A percentile compares a stretch with the other conserved stretches of the same genome.
Conservation (phyloP, 2,888 invertebrate genomes). For the Esperia sulphurella region DNA sequence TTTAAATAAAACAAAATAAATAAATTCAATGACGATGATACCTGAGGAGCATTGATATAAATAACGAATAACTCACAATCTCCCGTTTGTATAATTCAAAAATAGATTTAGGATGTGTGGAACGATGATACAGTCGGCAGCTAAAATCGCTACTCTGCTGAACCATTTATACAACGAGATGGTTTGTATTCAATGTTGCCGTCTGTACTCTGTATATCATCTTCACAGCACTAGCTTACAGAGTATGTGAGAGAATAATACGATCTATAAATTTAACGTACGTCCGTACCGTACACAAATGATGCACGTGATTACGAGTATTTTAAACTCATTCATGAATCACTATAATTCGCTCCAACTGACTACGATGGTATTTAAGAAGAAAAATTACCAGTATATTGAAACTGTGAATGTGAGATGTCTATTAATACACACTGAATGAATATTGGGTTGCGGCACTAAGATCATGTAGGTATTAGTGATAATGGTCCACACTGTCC, state of each 20-base stretch:
- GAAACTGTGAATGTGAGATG: neutral
- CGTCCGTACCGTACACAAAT: constrained; percentile 5
- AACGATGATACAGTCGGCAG: constrained; percentile 18
- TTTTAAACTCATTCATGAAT: constrained; percentile 14
- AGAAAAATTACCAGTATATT: constrained; percentile 4
- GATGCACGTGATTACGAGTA: constrained; percentile 9
- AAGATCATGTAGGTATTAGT: too few relatives aligned
- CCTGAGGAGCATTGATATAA: constrained; percentile 25
- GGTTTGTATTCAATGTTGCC: too few relatives aligned
- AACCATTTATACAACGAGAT: too few relatives aligned
- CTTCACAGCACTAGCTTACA: constrained; percentile 9
- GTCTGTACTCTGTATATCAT: constrained; percentile 20
- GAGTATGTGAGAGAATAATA: constrained; percentile 1
- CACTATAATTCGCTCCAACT: constrained; percentile 6
- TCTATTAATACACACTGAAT: too few relatives aligned
- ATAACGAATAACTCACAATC: constrained; percentile 29
- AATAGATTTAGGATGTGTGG: constrained; percentile 29
- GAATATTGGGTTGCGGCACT: too few relatives aligned
- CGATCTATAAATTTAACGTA: neutral
- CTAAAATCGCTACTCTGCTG: too few relatives aligned
- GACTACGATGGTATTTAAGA: constrained; percentile 1
- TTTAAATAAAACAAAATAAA: constrained; percentile 16
- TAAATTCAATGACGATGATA: constrained; percentile 26
- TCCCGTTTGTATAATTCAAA: constrained; percentile 25
- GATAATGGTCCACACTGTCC: too few relatives aligned